Percentiles rank a stretch among this genome's conserved stretches.
phyloP scores from a whole-genome alignment of 92 coral and sea anemone genomes.

The Muricea muricata region DNA sequence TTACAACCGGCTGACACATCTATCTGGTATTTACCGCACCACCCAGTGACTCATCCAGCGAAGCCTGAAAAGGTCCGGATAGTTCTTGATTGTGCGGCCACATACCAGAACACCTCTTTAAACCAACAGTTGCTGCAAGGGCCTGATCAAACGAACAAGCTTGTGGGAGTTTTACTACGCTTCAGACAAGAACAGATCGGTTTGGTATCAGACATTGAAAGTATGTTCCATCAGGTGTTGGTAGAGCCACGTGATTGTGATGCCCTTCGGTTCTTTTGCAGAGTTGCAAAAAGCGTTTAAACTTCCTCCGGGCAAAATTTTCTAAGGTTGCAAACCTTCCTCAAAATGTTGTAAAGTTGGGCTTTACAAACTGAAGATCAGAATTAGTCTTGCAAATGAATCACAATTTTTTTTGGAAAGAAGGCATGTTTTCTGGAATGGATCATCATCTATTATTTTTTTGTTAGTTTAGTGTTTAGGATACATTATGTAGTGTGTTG shows the following conservation, averaged over 20 bases:
- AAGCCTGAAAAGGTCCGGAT: slow-evolving; percentile 64
- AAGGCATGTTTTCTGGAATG: too few species aligned
- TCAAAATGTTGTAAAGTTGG: too few species aligned
- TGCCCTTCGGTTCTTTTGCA: slow-evolving; percentile 24
- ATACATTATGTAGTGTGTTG: too few species aligned
- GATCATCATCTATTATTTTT: too few species aligned
- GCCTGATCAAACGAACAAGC: slow-evolving; percentile 10
- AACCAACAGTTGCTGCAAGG: slow-evolving; percentile 50
- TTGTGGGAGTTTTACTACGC: slow-evolving; percentile 25
- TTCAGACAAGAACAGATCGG: slow-evolving; percentile 39
- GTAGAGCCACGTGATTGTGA: slow-evolving; percentile 36
- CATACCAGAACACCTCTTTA: slow-evolving; percentile 44
- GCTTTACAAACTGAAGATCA: too few species aligned
- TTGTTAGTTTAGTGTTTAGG: too few species aligned
- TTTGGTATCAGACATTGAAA: slow-evolving; percentile 39
- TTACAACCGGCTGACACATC: slow-evolving; percentile 36
- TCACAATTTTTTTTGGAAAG: too few species aligned
- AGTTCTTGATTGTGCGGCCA: slow-evolving; percentile 68
- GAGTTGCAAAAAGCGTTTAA: too few species aligned
- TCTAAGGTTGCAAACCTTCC: too few species aligned
- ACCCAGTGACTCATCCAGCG: slow-evolving; percentile 58
- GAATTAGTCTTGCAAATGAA: too few species aligned
- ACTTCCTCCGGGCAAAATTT: too few species aligned
- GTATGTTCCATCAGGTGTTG: slow-evolving; percentile 32
- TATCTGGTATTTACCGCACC: slow-evolving; percentile 66